phyloP scores from a whole-genome alignment of 2,113 vertebrate genomes.

The Nymphicus hollandicus region DNA sequence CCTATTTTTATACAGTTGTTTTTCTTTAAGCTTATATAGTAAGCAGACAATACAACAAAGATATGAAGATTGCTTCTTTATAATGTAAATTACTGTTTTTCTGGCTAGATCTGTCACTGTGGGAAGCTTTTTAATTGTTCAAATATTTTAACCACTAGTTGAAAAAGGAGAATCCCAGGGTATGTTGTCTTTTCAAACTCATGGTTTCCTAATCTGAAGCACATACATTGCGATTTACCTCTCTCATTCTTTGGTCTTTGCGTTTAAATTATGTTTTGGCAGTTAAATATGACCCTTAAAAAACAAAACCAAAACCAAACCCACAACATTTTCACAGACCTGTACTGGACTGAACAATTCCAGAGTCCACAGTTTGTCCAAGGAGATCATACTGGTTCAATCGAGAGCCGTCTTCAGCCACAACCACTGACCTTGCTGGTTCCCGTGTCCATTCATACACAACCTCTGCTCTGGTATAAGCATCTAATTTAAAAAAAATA shows the following conservation, averaged over 20 bases:
- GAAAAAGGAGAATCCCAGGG: background rate
- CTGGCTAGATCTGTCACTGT: background rate
- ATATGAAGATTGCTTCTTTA: background rate
- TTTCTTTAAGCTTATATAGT: background rate
- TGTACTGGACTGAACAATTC: constrained; percentile 96
- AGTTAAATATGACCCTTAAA: background rate
- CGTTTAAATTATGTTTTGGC: background rate
- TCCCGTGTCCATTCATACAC: constrained; percentile 96
- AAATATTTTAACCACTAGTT: background rate
- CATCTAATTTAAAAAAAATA: constrained; percentile 79
- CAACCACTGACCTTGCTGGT: constrained; percentile 92
- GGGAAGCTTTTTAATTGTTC: background rate
- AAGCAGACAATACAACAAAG: background rate
- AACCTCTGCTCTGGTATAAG: constrained; percentile 95
- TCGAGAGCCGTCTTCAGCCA: constrained; percentile 95
- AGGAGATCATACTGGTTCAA: constrained; percentile 97
- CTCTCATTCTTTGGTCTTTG: background rate
- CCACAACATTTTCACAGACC: constrained; percentile 69
- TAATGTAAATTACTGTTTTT: background rate
- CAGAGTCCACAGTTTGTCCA: constrained; percentile 94
- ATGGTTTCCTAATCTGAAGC: background rate
- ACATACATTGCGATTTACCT: background rate
- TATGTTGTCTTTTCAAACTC: background rate
- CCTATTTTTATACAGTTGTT: background rate
- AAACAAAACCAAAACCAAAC: background rate